Conservation (phyloP, 2,113 vertebrate species). For the Mobula birostris region DNA sequence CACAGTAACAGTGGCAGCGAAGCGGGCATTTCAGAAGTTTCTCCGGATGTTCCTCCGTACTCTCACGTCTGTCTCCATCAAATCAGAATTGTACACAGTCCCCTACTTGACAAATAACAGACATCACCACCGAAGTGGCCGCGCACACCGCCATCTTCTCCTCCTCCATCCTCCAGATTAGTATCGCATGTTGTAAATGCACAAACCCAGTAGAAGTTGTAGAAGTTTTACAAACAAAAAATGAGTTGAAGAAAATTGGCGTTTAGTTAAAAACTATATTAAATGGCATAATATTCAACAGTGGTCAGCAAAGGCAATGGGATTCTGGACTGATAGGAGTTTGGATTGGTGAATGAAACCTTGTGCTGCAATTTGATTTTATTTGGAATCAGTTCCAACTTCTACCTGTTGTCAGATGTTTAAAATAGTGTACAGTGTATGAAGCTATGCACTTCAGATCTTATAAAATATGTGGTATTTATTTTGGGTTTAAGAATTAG, state of each 20-base stretch:
- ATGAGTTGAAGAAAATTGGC: background rate
- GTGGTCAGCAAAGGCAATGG: background rate
- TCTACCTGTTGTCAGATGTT: too few relatives aligned
- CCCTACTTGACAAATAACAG: too few relatives aligned
- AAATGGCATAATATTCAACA: background rate
- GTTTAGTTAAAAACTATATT: background rate
- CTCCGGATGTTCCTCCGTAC: too few relatives aligned
- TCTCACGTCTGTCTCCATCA: too few relatives aligned
- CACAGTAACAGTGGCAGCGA: too few relatives aligned
- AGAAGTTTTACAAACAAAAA: background rate
- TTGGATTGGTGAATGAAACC: too few relatives aligned
- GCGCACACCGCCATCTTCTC: too few relatives aligned
- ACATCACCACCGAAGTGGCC: too few relatives aligned
- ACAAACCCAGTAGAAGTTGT: background rate
- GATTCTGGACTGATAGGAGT: background rate
- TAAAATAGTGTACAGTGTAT: background rate
- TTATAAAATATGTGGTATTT: background rate
- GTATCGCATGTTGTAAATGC: background rate
- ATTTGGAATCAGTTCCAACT: background rate
- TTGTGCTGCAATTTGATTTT: too few relatives aligned
- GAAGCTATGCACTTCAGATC: background rate
- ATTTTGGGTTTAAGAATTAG: background rate
- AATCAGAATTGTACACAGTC: too few relatives aligned
- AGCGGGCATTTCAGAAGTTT: too few relatives aligned
- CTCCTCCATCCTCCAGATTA: background rate